These are phyloP conservation scores for Vanessa atalanta DNA, from an alignment of 1,140 invertebrate species.

Conservation along the genomic window DNA sequence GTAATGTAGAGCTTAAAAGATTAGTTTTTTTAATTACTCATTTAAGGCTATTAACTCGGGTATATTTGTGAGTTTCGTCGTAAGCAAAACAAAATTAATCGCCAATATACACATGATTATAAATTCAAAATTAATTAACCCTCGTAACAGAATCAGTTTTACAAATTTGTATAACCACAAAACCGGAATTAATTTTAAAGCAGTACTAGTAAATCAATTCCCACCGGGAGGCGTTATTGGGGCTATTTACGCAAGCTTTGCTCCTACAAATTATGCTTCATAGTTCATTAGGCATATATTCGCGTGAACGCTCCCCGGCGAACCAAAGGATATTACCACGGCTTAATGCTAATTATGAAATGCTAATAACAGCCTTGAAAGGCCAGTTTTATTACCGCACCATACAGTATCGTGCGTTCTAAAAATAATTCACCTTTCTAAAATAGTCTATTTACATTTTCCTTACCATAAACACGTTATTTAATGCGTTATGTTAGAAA, in stretches of 20 bases:
- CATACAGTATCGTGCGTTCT: slow-evolving; percentile 20
- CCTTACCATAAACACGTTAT: not conserved
- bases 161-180: not conserved
- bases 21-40: too few relatives aligned
- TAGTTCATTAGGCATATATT: slow-evolving; percentile 40
- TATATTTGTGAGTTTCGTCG: too few relatives aligned
- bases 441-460: slow-evolving; percentile 8
- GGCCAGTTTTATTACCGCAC: slow-evolving; percentile 29
- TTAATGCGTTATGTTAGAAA: slow-evolving; percentile 5
- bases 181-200: not conserved
- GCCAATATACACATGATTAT: too few relatives aligned
- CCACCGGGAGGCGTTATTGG: not conserved
- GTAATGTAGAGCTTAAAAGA: too few relatives aligned
- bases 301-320: slow-evolving; percentile 35
- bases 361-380: slow-evolving; percentile 39
- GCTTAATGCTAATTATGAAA: slow-evolving; percentile 35
- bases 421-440: slow-evolving; percentile 28
- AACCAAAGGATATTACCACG: slow-evolving; percentile 36
- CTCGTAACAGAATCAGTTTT: too few relatives aligned
- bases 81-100: too few relatives aligned
- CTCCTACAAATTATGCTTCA: slow-evolving; percentile 20
- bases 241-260: slow-evolving; percentile 14
- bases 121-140: too few relatives aligned
- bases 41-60: too few relatives aligned
- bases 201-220: slow-evolving; percentile 1